phyloP scores from a whole-genome alignment of 2,888 invertebrate genomes.

The Microdon myrmicae region DNA sequence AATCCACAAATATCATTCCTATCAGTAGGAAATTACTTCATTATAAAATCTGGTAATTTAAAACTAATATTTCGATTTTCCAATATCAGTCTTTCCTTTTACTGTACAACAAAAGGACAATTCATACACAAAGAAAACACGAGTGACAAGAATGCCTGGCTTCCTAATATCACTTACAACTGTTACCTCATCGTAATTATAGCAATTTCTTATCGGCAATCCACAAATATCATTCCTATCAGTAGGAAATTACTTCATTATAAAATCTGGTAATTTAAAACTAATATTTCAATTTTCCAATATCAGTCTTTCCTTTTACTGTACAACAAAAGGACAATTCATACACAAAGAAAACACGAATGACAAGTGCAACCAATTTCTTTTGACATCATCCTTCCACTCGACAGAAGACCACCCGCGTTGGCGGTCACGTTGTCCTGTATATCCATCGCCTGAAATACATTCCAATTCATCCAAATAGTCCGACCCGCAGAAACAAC shows the following conservation, averaged over 20 bases:
- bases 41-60: too few species aligned
- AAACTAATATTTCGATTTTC: slow-evolving; percentile 7
- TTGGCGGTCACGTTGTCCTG: slow-evolving; percentile 34
- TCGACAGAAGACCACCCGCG: slow-evolving; percentile 37
- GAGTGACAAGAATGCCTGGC: too few species aligned
- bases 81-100: slow-evolving; percentile 14
- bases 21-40: too few species aligned
- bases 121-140: neutral
- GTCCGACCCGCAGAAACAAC: slow-evolving; percentile 28
- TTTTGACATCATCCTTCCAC: slow-evolving; percentile 16
- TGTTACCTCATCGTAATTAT: too few species aligned
- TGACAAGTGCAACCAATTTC: neutral
- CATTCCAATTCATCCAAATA: slow-evolving; percentile 33
- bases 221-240: too few species aligned
- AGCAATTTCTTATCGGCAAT: too few species aligned
- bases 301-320: slow-evolving; percentile 12
- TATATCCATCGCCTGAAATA: slow-evolving; percentile 29
- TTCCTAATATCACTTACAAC: too few species aligned
- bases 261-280: too few species aligned
- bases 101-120: slow-evolving; percentile 7
- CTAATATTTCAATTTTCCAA: slow-evolving; percentile 7
- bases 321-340: slow-evolving; percentile 8
- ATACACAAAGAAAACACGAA: neutral
- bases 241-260: too few species aligned
- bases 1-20: too few species aligned